Evolutionary conservation across 2,113 vertebrate genomes (phyloP), one percentile per base, ranked within the genome.

Genomic region (Scomber colias): DNA sequence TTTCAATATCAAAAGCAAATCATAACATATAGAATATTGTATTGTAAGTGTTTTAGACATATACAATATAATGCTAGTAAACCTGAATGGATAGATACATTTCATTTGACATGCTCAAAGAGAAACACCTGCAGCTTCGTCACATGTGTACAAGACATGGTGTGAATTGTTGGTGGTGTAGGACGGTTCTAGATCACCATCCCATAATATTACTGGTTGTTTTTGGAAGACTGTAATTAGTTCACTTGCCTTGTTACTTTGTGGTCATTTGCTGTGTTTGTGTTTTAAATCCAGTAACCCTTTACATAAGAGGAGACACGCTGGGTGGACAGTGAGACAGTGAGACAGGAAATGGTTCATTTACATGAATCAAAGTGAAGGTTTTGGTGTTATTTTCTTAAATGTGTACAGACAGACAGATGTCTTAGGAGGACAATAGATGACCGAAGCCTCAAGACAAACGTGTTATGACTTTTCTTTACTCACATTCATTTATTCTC

Each of bases 271-370:
- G 55, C 44, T 31, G 56, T 17, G 59, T 57, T 75, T 74, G 56
- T 55, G 46, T 30, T 15, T 56, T 46, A 27, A 40, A 44, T 48
- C 64, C 81, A 50, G n/a, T 30, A 67, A 63, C 60, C 70, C 45
- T 71, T 86, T 79, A 79, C 53, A 54, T 35, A 67, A 54, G 30
- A 15, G 71, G 77, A 68, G 63, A 71, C 50, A 17, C 2, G n/a
- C 14, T 57, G 71, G 80, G 74, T 64, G 68, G 60, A 59, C 24
- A 59, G 60, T 57, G 44, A 35, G 35, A 55, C 76, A 69, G 21
- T 57, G 44, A 35, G 35, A 55, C 79, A 14, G 19, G 49, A 56
- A 27, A 76, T 69, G 6, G 30, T 44, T 63, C 14, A 68, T 62
- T 78, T 45, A 13, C 27, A 21, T 76, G 61, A 54, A 64, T 82